Base-by-base conservation (phyloP, 2,113 vertebrate species). In the Stegostoma tigrinum region DNA sequence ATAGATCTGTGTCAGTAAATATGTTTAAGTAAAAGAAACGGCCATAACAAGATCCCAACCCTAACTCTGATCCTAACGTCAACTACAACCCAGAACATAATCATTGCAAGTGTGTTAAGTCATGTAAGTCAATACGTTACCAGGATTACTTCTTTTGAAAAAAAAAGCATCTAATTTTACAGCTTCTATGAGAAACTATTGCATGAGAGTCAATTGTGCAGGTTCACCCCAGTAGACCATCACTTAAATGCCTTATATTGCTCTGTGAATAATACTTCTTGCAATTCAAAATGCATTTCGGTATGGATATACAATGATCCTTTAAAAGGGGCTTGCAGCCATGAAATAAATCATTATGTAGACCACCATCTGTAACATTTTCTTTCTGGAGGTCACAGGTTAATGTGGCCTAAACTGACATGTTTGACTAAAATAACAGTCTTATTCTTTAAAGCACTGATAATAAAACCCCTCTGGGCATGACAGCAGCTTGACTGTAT, bases 341-440 rank as follows among this genome's bases (percentile, higher is more conserved):
- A 91, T 66, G 61, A 61, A 91, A 91, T 91, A 91, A 91, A 93
- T 93, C 89, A 93, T 93, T 66, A 93, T 38, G n/a, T 30, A 34
- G 87, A 34, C 87, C 34, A 66, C 89, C 61, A 38, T 93, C 61
- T 66, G 61, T 66, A 93, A 93, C 89, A 93, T 91, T 66, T 93
- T 93, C 55, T 15, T 91, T 90, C 64, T 93, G 89, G n/a, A 66
- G 89, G 89, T 38, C 89, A 67, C 61, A 38, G 61, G 61, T 93
- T 93, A 93, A 93, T 93, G 61, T 67, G 34, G 61, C 89, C 55
- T 66, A 93, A 93, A 66, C 55, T 93, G 89, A 67, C 89, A 93
- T 6, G 19, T 93, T 93, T 93, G 89, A 66, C 89, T 93, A 93
- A 93, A 93, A 66, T 93, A 93, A 93, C 89, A 93, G 89, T n/a